Evolutionary conservation across 2,797 vertebrate species (phyloP).

Genomic region (Falco biarmicus): DNA sequence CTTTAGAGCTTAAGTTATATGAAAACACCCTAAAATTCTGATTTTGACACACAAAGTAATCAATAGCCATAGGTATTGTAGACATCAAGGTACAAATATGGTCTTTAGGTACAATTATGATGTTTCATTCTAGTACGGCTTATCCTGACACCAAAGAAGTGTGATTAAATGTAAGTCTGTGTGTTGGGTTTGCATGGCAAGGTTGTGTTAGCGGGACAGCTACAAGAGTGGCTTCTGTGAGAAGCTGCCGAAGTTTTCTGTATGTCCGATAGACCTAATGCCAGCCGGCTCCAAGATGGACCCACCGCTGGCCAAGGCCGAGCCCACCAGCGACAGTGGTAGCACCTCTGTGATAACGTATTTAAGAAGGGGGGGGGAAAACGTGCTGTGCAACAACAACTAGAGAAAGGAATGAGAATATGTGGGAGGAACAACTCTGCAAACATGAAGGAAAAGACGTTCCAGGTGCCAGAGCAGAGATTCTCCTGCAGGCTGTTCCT

Average conservation of each 20-base stretch:
- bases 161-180: neutral
- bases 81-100: neutral
- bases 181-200: neutral
- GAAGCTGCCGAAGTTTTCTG: neutral
- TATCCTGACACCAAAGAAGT: neutral
- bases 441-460: neutral
- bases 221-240: neutral
- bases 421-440: neutral
- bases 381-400: neutral
- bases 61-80: neutral
- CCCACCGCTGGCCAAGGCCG: neutral
- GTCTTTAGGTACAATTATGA: accelerated
- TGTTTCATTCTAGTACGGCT: neutral
- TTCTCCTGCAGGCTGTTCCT: neutral
- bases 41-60: neutral
- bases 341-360: neutral
- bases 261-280: neutral
- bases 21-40: neutral
- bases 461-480: neutral
- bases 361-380: neutral
- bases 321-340: accelerated
- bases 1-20: neutral
- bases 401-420: neutral
- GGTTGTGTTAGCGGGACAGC: neutral
- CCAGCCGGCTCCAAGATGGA: neutral